Evolutionary conservation across 2,113 vertebrate genomes (phyloP).

Genomic region (Daphoenositta chrysoptera): DNA sequence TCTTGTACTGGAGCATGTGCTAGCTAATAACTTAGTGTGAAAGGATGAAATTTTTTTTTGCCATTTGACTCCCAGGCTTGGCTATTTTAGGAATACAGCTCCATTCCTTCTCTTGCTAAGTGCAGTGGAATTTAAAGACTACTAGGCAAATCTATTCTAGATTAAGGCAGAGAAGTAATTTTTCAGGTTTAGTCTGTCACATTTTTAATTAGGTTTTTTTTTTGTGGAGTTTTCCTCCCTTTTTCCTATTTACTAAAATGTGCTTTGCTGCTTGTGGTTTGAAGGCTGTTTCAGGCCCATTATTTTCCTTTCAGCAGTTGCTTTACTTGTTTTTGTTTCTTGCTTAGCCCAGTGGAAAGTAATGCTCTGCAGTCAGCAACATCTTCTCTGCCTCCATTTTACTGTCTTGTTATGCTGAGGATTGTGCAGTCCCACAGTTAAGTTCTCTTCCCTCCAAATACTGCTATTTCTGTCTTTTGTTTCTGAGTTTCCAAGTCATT

Average conservation of each 20-base stretch:
- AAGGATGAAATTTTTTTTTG: background rate
- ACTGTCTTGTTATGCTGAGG: background rate
- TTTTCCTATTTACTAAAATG: background rate
- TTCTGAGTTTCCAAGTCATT: background rate
- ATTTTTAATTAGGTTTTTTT: background rate
- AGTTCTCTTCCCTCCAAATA: background rate
- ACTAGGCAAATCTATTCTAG: background rate
- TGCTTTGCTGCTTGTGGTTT: background rate
- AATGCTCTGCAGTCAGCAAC: background rate
- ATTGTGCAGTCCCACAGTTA: background rate
- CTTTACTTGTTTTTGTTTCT: background rate
- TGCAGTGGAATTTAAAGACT: conserved; percentile 19
- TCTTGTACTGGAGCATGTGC: background rate
- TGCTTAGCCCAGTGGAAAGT: background rate
- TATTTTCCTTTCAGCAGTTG: background rate
- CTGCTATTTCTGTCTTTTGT: background rate
- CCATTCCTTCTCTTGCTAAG: background rate
- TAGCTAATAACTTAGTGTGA: background rate
- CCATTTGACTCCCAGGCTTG: background rate
- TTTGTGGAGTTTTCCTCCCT: background rate
- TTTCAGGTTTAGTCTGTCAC: background rate
- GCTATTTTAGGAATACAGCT: conserved; percentile 14
- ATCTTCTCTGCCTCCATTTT: background rate
- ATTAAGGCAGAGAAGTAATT: background rate
- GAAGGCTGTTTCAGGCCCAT: background rate